Evolutionary conservation across 2,113 vertebrate genomes (phyloP).

Genomic region (Dipodomys spectabilis): DNA sequence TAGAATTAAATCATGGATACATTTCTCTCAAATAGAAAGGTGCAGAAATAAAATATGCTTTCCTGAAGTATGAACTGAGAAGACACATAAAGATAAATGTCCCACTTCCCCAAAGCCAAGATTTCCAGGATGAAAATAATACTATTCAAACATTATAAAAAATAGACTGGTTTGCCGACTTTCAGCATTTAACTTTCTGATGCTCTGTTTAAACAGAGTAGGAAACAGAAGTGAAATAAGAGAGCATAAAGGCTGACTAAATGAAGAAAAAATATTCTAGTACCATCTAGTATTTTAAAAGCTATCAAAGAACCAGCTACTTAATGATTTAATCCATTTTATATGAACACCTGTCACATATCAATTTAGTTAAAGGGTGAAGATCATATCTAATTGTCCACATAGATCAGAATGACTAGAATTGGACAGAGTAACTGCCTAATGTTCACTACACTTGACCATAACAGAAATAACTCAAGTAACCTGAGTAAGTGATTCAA

Average conservation of each 20-base stretch:
- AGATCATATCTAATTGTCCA: background rate
- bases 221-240: background rate
- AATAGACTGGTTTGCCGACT: background rate
- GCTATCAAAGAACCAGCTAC: background rate
- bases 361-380: conserved; percentile 6
- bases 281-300: background rate
- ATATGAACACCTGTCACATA: background rate
- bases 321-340: background rate
- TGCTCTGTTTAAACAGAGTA: background rate
- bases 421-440: background rate
- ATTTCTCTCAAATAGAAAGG: conserved; percentile 54
- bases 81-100: conserved; percentile 31
- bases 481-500: background rate
- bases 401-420: background rate
- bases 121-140: conserved; percentile 35
- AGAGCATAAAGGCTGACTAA: conserved; percentile 2
- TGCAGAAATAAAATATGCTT: conserved; percentile 48
- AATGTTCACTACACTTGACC: background rate
- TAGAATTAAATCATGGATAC: conserved; percentile 8
- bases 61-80: conserved; percentile 47
- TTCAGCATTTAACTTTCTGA: conserved; percentile 19
- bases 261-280: background rate
- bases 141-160: conserved; percentile 48
- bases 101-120: conserved; percentile 1
- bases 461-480: background rate